A percentile compares a stretch with the other conserved stretches of the same genome.
Evolutionary conservation across 2,888 invertebrate genomes (phyloP).

Genomic region (Agapostemon virescens): DNA sequence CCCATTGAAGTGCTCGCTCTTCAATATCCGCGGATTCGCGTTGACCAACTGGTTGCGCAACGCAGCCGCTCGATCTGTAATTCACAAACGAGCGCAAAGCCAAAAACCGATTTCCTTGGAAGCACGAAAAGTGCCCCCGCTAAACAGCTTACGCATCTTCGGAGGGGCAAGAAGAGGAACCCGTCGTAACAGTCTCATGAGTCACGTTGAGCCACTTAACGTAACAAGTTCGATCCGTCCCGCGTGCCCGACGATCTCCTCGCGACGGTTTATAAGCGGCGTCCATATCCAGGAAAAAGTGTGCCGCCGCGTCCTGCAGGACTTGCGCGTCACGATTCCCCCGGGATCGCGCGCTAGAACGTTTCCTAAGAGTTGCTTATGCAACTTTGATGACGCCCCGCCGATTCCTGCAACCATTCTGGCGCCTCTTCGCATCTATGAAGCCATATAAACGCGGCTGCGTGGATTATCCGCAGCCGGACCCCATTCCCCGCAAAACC

Average conservation of each 20-base stretch:
- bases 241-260: slow-evolving; percentile 54
- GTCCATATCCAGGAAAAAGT: slow-evolving; percentile 53
- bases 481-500: slow-evolving; percentile 31
- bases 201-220: slow-evolving; percentile 68
- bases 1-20: neutral
- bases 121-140: slow-evolving; percentile 5
- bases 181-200: slow-evolving; percentile 51
- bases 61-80: neutral
- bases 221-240: slow-evolving; percentile 66
- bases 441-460: slow-evolving; percentile 31
- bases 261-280: slow-evolving; percentile 56
- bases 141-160: slow-evolving; percentile 29
- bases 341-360: slow-evolving; percentile 76
- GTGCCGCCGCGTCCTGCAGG: slow-evolving; percentile 72
- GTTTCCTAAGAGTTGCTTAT: slow-evolving; percentile 79
- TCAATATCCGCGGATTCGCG: no score
- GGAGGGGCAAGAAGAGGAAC: neutral
- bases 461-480: slow-evolving; percentile 16
- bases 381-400: slow-evolving; percentile 77
- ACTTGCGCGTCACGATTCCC: slow-evolving; percentile 71
- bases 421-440: slow-evolving; percentile 22
- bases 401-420: slow-evolving; percentile 69
- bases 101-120: neutral
- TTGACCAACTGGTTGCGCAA: neutral
- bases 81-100: neutral